phyloP scores from a whole-genome alignment of 2,797 vertebrate species.

The Sciaenops ocellatus region DNA sequence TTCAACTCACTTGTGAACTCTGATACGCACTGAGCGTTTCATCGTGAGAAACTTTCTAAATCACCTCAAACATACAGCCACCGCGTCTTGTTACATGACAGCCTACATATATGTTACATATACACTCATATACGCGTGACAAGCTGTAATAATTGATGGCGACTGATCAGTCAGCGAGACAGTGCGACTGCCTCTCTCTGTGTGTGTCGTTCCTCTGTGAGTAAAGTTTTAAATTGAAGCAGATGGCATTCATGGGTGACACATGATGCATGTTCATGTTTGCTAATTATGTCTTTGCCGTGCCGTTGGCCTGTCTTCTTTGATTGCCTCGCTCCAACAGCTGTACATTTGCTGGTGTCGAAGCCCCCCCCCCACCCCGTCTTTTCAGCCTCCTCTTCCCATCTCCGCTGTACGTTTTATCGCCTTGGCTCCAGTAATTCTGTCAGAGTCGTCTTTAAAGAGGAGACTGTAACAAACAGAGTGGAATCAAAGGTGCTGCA shows the following conservation, averaged over 20 bases:
- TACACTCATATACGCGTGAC: background rate
- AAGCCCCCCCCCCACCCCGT: background rate
- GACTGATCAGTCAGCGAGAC: background rate
- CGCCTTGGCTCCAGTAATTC: constrained; percentile 1
- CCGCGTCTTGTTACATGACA: background rate
- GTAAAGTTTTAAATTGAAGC: constrained; percentile 55
- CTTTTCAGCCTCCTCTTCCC: background rate
- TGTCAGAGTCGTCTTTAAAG: constrained; percentile 21
- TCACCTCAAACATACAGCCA: background rate
- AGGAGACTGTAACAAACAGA: constrained; percentile 17
- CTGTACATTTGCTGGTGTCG: constrained; percentile 45
- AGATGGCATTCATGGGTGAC: constrained; percentile 65
- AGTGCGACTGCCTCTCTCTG: background rate
- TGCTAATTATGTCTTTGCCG: constrained; percentile 65
- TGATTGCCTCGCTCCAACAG: constrained; percentile 55
- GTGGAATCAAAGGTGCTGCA: constrained; percentile 17
- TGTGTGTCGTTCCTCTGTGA: constrained; percentile 18
- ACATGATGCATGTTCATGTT: constrained; percentile 65
- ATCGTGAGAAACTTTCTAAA: background rate
- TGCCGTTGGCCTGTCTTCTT: constrained; percentile 54
- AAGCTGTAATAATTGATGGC: background rate
- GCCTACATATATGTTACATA: no score
- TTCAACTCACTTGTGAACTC: background rate
- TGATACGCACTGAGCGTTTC: background rate
- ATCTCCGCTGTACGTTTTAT: constrained; percentile 4